A percentile compares a stretch with the other conserved stretches of the same genome.
Evolutionary conservation across 2,113 vertebrate genomes (phyloP).

Genomic region (Cyanoliseus patagonus): DNA sequence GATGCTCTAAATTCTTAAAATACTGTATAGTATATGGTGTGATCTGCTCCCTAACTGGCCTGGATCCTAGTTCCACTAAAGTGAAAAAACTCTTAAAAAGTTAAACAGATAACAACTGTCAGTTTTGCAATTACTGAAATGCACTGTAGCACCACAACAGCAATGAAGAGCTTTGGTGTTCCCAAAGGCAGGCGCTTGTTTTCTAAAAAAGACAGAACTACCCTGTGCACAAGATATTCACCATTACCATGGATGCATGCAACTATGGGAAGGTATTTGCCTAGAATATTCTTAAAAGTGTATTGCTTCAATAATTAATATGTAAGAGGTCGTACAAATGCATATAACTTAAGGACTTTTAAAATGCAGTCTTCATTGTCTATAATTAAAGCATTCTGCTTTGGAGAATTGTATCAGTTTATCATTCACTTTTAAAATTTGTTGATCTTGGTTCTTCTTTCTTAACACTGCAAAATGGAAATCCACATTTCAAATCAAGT

Average conservation of each 20-base stretch:
- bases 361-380: background rate
- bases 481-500: background rate
- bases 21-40: background rate
- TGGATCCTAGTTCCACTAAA: background rate
- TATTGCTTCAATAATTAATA: background rate
- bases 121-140: background rate
- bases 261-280: background rate
- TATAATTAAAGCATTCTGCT: background rate
- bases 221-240: background rate
- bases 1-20: background rate
- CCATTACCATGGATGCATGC: background rate
- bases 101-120: background rate
- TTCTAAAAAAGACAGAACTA: background rate
- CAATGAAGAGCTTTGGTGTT: background rate
- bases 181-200: background rate
- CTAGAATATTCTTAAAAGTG: background rate
- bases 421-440: background rate
- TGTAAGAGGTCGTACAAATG: background rate
- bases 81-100: background rate
- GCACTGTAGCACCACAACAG: background rate
- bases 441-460: background rate
- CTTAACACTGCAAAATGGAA: background rate
- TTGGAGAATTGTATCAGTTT: background rate
- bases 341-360: background rate
- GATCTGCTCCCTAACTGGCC: background rate